A percentile compares a stretch with the other conserved stretches of the same genome.
Conservation (phyloP, 2,888 invertebrate species). For the Hydroisotoma schaefferi region DNA sequence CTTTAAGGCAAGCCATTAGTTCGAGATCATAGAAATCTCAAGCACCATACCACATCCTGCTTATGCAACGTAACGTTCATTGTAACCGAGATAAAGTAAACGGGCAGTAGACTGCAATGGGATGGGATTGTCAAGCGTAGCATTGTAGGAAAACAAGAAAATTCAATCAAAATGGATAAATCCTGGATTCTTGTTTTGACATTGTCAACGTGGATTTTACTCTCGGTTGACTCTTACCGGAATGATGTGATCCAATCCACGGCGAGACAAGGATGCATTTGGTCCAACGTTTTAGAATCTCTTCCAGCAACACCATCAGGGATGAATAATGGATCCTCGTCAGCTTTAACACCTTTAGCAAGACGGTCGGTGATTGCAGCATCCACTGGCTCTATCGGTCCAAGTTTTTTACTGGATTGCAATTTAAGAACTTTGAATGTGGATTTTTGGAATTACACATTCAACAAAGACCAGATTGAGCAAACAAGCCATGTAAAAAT, state of each 20-base stretch:
- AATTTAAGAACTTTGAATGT: slow-evolving; percentile 77
- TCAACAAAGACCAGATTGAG: slow-evolving; percentile 36
- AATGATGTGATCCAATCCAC: slow-evolving; percentile 25
- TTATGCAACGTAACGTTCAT: too few species aligned
- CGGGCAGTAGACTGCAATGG: too few species aligned
- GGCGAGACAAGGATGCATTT: slow-evolving; percentile 31
- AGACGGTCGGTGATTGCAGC: slow-evolving; percentile 14
- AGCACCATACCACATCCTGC: too few species aligned
- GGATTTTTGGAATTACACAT: slow-evolving; percentile 78
- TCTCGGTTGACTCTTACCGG: slow-evolving; percentile 26
- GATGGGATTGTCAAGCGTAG: too few species aligned
- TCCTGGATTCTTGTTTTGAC: slow-evolving; percentile 15
- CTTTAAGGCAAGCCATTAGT: too few species aligned
- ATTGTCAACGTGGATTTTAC: slow-evolving; percentile 24
- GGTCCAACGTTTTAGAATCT: slow-evolving; percentile 20
- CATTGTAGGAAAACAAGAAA: slow-evolving; percentile 9
- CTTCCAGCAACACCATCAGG: background rate
- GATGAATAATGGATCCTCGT: slow-evolving; percentile 6
- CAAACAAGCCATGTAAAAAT: slow-evolving; percentile 58
- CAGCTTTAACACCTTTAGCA: background rate
- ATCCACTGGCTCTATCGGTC: background rate
- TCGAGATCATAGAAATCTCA: too few species aligned
- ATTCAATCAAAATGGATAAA: slow-evolving; percentile 17
- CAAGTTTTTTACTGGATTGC: slow-evolving; percentile 61
- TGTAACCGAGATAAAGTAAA: too few species aligned